Percentiles rank a stretch among this genome's conserved stretches.
Evolutionary conservation across 2,888 invertebrate species (phyloP).

Genomic region (Leptinotarsa peninsularis): DNA sequence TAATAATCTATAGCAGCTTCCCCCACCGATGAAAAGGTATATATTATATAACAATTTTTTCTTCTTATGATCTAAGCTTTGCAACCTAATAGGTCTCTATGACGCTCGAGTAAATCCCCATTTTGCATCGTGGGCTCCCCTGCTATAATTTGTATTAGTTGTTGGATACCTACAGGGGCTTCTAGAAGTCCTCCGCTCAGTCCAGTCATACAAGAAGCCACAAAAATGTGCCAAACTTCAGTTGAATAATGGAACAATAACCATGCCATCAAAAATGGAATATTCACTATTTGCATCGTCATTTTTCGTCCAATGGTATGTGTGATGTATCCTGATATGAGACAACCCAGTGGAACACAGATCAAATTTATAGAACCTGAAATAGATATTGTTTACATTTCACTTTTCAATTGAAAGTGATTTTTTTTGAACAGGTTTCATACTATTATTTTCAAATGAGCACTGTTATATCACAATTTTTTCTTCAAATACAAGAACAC

Average conservation of each 20-base stretch:
- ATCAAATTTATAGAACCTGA: slow-evolving; percentile 82
- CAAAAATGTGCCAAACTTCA: slow-evolving; percentile 74
- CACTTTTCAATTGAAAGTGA: background rate
- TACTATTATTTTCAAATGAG: too few species aligned
- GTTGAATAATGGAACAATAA: slow-evolving; percentile 77
- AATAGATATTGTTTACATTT: slow-evolving; percentile 31
- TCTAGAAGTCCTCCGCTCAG: slow-evolving; percentile 83
- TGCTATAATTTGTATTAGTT: background rate
- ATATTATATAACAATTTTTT: too few species aligned
- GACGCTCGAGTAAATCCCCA: too few species aligned
- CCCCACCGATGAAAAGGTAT: too few species aligned
- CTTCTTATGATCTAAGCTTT: too few species aligned
- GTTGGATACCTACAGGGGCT: slow-evolving; percentile 75
- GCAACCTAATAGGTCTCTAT: too few species aligned
- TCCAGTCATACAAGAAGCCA: slow-evolving; percentile 79
- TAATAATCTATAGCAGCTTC: too few species aligned
- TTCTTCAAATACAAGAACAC: too few species aligned
- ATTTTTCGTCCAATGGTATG: slow-evolving; percentile 78
- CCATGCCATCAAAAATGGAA: slow-evolving; percentile 83
- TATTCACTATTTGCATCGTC: slow-evolving; percentile 81
- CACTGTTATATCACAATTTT: too few species aligned
- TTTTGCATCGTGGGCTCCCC: too few species aligned
- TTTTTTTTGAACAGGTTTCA: background rate
- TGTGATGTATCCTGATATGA: slow-evolving; percentile 79
- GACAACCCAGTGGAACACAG: slow-evolving; percentile 83